These are phyloP conservation scores for Pao palembangensis DNA, from an alignment of 2,113 vertebrate species.

Conservation along the genomic window DNA sequence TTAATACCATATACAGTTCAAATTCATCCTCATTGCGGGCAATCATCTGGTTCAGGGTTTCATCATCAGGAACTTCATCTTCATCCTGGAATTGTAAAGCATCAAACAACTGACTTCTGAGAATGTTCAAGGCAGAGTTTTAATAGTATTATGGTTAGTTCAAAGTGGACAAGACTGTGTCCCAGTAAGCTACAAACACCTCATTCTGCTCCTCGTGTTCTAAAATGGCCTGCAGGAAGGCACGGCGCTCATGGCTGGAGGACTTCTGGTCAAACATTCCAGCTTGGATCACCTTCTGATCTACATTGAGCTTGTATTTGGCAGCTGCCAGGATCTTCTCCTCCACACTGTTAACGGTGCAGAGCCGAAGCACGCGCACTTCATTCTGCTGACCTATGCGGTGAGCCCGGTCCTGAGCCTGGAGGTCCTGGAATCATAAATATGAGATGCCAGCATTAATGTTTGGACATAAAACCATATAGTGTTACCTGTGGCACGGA, in stretches of 20 bases:
- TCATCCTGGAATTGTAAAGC: conserved; percentile 78
- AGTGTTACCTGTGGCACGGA: too few relatives aligned
- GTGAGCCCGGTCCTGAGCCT: conserved; percentile 95
- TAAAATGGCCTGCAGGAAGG: conserved; percentile 93
- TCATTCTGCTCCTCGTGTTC: conserved; percentile 97
- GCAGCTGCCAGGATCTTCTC: conserved; percentile 95
- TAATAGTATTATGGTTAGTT: neutral
- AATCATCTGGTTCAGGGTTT: conserved; percentile 98
- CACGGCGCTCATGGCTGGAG: conserved; percentile 88
- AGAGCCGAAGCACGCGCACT: conserved; percentile 92
- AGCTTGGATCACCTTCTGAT: conserved; percentile 97
- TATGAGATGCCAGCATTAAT: neutral
- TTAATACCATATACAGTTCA: conserved; percentile 93
- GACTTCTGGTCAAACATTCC: conserved; percentile 99
- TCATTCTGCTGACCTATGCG: conserved; percentile 98
- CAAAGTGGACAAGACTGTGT: neutral
- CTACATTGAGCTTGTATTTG: conserved; percentile 98
- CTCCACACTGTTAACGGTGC: conserved; percentile 96
- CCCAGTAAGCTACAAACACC: conserved; percentile 63
- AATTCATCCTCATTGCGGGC: conserved; percentile 94
- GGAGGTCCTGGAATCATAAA: conserved; percentile 81
- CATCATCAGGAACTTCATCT: conserved; percentile 93
- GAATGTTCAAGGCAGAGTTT: neutral
- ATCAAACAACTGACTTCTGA: neutral
- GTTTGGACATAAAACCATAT: too few relatives aligned